Conservation (phyloP, 2,888 invertebrate species). For the Rhogogaster chlorosoma region DNA sequence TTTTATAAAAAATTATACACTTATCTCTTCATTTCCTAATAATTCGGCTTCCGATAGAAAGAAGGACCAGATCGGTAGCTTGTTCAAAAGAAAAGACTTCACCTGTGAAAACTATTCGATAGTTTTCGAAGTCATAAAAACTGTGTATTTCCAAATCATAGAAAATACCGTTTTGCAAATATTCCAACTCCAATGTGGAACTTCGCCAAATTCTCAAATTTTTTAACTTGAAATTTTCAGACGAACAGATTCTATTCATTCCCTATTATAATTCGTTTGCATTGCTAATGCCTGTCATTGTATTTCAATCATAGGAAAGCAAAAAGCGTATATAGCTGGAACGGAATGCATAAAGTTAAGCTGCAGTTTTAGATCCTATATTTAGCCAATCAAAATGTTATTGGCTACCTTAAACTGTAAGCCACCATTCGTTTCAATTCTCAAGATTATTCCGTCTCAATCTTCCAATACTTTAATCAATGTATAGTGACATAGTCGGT, state of each 20-base stretch:
- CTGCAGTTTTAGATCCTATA: not conserved
- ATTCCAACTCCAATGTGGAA: not conserved
- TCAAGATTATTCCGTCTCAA: not conserved
- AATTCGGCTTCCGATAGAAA: not conserved
- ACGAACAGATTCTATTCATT: not conserved
- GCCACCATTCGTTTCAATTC: not conserved
- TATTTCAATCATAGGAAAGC: not conserved
- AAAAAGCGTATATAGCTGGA: not conserved
- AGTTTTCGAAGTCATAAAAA: not conserved
- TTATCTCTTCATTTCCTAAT: not conserved
- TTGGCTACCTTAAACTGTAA: too few species aligned
- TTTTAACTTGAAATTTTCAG: not conserved
- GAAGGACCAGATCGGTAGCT: not conserved
- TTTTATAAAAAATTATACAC: not conserved
- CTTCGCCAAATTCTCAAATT: not conserved
- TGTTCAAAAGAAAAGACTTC: not conserved
- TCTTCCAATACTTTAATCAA: not conserved
- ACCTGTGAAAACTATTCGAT: not conserved
- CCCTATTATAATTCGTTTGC: constrained; percentile 16
- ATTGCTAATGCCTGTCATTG: not conserved
- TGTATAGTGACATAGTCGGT: not conserved
- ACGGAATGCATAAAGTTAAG: not conserved
- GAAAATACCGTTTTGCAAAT: not conserved
- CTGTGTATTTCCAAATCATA: not conserved
- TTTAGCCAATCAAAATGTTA: too few species aligned